Percentiles rank a stretch among this genome's conserved stretches.
phyloP scores from a whole-genome alignment of 2,113 vertebrate species.

The Gorsachius goisagi region DNA sequence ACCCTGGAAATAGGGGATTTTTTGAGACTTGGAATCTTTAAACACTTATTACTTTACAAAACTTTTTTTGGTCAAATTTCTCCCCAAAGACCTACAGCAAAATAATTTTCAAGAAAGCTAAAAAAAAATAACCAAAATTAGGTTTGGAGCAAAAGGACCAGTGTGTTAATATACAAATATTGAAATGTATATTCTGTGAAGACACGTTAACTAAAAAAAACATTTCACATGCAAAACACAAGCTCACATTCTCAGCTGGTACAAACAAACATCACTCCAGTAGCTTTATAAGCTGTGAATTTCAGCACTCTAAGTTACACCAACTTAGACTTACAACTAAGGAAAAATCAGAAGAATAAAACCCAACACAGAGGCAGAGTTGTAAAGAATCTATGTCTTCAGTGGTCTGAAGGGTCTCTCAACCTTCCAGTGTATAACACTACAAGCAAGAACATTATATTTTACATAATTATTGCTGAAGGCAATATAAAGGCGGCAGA shows the following conservation, averaged over 20 bases:
- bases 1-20: rapidly evolving
- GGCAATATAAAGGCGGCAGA: background rate
- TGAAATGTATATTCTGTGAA: background rate
- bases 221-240: background rate
- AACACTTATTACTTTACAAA: background rate
- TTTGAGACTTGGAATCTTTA: background rate
- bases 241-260: background rate
- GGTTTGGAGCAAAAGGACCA: background rate
- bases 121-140: background rate
- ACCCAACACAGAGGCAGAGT: background rate
- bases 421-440: background rate
- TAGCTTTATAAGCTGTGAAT: background rate
- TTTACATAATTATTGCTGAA: background rate
- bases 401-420: background rate
- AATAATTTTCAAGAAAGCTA: background rate
- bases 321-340: background rate
- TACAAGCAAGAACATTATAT: background rate
- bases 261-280: background rate
- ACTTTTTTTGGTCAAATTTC: background rate
- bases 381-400: background rate
- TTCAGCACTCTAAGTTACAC: background rate
- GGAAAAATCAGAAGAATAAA: background rate
- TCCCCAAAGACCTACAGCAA: background rate
- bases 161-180: background rate
- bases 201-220: background rate